Conservation (phyloP, 2,797 vertebrate species). For the Siniperca undulata region DNA sequence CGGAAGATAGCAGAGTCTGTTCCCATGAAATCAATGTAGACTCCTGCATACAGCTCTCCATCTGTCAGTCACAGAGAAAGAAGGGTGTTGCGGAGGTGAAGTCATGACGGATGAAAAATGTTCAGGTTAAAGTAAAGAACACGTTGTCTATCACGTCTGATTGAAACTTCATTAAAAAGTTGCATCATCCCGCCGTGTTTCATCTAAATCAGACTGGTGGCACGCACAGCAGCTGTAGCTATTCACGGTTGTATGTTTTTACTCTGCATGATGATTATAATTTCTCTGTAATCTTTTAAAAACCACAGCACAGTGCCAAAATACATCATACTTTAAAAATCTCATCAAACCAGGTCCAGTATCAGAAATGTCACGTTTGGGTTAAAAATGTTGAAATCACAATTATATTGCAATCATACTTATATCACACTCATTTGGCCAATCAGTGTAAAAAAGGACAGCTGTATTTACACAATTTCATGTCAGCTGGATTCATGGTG, state of each 20-base stretch:
- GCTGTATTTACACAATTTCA: slow-evolving; percentile 35
- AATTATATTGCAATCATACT: slow-evolving; percentile 44
- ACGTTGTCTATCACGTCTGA: slow-evolving; percentile 5
- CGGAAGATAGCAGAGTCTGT: slow-evolving; percentile 98
- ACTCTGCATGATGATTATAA: slow-evolving; percentile 3
- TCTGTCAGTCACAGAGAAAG: slow-evolving; percentile 84
- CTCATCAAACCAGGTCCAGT: not conserved
- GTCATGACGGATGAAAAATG: slow-evolving; percentile 42
- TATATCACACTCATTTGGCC: slow-evolving; percentile 8
- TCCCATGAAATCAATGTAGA: slow-evolving; percentile 99
- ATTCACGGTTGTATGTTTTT: not conserved
- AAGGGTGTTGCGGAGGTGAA: slow-evolving; percentile 41
- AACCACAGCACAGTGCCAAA: slow-evolving; percentile 17
- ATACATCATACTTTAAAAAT: slow-evolving; percentile 19
- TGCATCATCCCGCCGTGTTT: slow-evolving; percentile 33
- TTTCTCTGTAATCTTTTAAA: slow-evolving; percentile 9
- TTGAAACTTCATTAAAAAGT: slow-evolving; percentile 32
- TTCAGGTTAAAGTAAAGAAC: slow-evolving; percentile 34
- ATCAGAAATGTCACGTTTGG: slow-evolving; percentile 35
- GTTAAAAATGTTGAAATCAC: slow-evolving; percentile 40
- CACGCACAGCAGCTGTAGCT: slow-evolving; percentile 32
- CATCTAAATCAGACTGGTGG: slow-evolving; percentile 12
- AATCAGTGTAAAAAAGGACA: slow-evolving; percentile 47
- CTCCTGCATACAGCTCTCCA: slow-evolving; percentile 96
- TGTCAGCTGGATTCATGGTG: slow-evolving; percentile 25